phyloP scores from a whole-genome alignment of 2,113 vertebrate species.

The Mus spicilegus region DNA sequence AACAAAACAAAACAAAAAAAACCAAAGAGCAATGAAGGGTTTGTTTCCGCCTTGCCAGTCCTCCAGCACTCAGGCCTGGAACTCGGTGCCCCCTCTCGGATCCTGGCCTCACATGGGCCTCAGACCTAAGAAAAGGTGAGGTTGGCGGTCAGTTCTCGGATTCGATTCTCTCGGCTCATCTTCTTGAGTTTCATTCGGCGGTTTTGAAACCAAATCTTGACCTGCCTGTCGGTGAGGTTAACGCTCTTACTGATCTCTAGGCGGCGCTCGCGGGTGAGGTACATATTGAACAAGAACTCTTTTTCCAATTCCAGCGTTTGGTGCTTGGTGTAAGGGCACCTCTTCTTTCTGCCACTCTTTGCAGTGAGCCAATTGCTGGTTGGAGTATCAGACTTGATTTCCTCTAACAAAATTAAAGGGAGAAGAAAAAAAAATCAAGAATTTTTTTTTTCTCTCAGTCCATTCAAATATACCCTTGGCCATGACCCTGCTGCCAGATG shows the following conservation, averaged over 20 bases:
- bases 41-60: slow-evolving; percentile 85
- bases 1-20: slow-evolving; percentile 74
- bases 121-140: slow-evolving; percentile 98
- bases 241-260: slow-evolving; percentile 99
- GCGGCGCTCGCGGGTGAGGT: slow-evolving; percentile 99
- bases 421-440: slow-evolving; percentile 86
- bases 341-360: slow-evolving; percentile 99
- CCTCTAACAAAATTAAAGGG: slow-evolving; percentile 93
- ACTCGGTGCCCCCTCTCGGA: slow-evolving; percentile 82
- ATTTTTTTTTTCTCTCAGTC: slow-evolving; percentile 80
- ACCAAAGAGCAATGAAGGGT: slow-evolving; percentile 87
- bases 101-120: slow-evolving; percentile 80
- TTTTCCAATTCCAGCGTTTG: slow-evolving; percentile 99
- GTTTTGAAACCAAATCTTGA: slow-evolving; percentile 99
- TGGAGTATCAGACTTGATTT: slow-evolving; percentile 93
- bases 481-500: slow-evolving; percentile 87
- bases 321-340: slow-evolving; percentile 99
- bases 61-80: slow-evolving; percentile 87
- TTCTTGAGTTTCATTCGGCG: slow-evolving; percentile 99
- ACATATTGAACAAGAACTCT: slow-evolving; percentile 99
- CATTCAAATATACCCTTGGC: slow-evolving; percentile 89
- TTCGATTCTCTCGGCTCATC: slow-evolving; percentile 99
- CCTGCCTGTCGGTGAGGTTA: slow-evolving; percentile 99
- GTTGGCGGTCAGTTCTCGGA: slow-evolving; percentile 99
- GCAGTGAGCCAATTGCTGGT: slow-evolving; percentile 99